Evolutionary conservation across 2,797 vertebrate genomes (phyloP).

Genomic region (Acanthurus tractus): DNA sequence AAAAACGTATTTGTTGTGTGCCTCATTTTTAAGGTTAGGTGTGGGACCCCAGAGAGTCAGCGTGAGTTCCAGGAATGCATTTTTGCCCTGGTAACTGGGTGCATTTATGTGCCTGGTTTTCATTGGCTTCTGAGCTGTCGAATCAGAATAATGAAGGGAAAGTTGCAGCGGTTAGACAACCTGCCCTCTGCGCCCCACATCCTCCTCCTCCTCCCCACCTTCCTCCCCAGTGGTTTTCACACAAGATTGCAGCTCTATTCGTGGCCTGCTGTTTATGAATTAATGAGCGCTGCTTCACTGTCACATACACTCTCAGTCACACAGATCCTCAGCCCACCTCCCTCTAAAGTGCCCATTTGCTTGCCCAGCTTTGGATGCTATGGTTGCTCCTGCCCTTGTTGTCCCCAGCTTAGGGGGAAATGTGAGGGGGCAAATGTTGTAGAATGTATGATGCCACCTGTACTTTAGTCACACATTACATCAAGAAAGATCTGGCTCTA

Average conservation of each 20-base stretch:
- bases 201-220: conserved; percentile 27
- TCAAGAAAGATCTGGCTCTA: background rate
- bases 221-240: conserved; percentile 57
- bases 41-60: conserved; percentile 20
- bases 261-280: conserved; percentile 79
- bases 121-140: conserved; percentile 76
- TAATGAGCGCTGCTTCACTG: conserved; percentile 72
- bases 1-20: conserved; percentile 27
- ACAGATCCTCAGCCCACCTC: conserved; percentile 32
- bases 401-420: background rate
- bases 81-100: conserved; percentile 83
- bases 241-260: conserved; percentile 69
- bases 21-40: conserved; percentile 23
- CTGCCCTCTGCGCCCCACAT: conserved; percentile 50
- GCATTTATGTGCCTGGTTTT: conserved; percentile 59
- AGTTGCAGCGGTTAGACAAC: conserved; percentile 72
- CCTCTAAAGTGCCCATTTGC: conserved; percentile 33
- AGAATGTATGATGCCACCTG: background rate
- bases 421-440: conserved; percentile 18
- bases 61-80: conserved; percentile 67
- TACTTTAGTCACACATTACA: conserved; percentile 6
- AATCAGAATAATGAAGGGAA: conserved; percentile 76
- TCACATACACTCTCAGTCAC: conserved; percentile 63
- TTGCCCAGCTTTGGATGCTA: background rate
- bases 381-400: background rate